Percentiles rank a stretch among this genome's conserved stretches.
Conservation (phyloP, 2,888 invertebrate genomes). For the Tipula helvola region DNA sequence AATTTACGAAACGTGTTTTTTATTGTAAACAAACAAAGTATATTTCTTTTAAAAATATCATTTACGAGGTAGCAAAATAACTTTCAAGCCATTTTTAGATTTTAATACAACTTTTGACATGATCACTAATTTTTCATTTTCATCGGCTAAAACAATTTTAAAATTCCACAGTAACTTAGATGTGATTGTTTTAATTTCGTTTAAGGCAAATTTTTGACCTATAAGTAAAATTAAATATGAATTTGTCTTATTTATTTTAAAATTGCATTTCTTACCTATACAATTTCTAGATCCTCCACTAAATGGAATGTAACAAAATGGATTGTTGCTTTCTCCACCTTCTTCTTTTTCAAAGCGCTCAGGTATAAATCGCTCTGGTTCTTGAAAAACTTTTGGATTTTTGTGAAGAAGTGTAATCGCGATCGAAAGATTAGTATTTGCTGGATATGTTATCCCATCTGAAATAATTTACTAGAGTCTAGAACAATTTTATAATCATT, state of each 20-base stretch:
- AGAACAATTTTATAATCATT: not conserved
- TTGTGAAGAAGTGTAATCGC: constrained; percentile 27
- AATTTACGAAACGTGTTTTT: no score
- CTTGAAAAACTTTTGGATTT: constrained; percentile 25
- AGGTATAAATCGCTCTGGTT: constrained; percentile 29
- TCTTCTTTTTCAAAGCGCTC: constrained; percentile 31
- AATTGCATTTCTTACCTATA: constrained; percentile 21
- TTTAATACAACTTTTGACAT: constrained; percentile 30
- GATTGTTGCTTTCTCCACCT: constrained; percentile 27
- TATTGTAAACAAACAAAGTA: no score
- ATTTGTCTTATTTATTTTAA: not conserved
- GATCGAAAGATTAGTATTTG: constrained; percentile 27
- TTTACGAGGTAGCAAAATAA: constrained; percentile 25
- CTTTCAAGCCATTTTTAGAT: constrained; percentile 30
- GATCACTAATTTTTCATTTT: constrained; percentile 24
- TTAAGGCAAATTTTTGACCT: constrained; percentile 32
- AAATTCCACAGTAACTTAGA: constrained; percentile 30
- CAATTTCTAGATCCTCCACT: constrained; percentile 35
- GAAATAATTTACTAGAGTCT: not conserved
- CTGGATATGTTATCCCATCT: constrained; percentile 33
- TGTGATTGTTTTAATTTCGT: constrained; percentile 31
- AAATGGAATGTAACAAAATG: constrained; percentile 33
- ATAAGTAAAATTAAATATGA: not conserved
- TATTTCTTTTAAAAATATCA: not conserved
- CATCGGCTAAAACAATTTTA: constrained; percentile 25